Conservation (phyloP, 1,140 invertebrate genomes). For the Polyergus mexicanus region DNA sequence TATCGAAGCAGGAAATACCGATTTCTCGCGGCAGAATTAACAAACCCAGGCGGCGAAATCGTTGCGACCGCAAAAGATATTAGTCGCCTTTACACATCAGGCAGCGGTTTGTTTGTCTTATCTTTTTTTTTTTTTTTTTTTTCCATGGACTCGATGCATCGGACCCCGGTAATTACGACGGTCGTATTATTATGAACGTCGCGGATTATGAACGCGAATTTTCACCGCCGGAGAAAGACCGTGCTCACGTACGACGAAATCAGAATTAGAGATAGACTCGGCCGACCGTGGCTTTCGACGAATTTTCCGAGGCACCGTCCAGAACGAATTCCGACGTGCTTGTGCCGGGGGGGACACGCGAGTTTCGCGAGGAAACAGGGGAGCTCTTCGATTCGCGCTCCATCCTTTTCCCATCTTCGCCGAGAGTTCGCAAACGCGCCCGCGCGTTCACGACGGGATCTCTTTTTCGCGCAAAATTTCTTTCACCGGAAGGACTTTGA, state of each 20-base stretch:
- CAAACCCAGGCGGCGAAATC: constrained; percentile 66
- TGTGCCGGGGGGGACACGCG: constrained; percentile 10
- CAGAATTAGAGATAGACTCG: neutral
- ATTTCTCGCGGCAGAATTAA: constrained; percentile 67
- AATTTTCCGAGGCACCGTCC: constrained; percentile 75
- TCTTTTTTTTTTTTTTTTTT: too few relatives aligned
- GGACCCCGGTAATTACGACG: neutral
- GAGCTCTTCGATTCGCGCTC: constrained; percentile 12
- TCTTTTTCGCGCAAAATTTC: constrained; percentile 33
- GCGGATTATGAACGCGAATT: constrained; percentile 8
- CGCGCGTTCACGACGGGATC: neutral
- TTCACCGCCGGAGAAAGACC: constrained; percentile 46
- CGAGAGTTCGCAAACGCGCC: neutral
- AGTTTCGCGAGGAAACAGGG: constrained; percentile 7
- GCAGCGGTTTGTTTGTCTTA: neutral
- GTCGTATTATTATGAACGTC: neutral
- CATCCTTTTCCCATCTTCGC: too few relatives aligned
- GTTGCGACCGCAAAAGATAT: neutral
- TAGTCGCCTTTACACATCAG: constrained; percentile 2
- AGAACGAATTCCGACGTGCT: constrained; percentile 72
- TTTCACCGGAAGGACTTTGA: constrained; percentile 32
- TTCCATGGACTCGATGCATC: neutral
- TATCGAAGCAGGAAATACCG: constrained; percentile 61
- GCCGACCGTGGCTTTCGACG: constrained; percentile 70
- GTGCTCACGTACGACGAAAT: constrained; percentile 5